A percentile compares a stretch with the other conserved stretches of the same genome.
phyloP scores from a whole-genome alignment of 2,113 vertebrate genomes.

The Nannospalax galili region DNA sequence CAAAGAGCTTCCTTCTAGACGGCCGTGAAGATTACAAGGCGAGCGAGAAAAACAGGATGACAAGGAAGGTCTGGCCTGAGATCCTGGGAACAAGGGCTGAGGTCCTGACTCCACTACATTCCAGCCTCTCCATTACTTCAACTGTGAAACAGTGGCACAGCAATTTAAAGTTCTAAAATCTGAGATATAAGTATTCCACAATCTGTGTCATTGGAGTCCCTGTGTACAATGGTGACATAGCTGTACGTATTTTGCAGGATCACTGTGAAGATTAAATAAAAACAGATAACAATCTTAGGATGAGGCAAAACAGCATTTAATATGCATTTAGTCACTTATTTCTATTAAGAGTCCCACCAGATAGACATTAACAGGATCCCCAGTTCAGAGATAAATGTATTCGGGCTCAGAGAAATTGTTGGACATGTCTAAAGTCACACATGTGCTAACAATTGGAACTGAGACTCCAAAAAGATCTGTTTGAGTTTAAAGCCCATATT shows the following conservation, averaged over 20 bases:
- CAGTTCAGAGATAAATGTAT: not conserved
- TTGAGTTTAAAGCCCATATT: not conserved
- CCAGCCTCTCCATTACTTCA: not conserved
- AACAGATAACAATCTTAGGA: not conserved
- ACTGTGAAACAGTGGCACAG: not conserved
- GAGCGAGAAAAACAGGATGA: not conserved
- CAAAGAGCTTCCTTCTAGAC: not conserved
- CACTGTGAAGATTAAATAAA: not conserved
- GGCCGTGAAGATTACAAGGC: not conserved
- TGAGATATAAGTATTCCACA: not conserved
- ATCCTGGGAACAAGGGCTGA: rapidly evolving
- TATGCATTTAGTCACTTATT: not conserved
- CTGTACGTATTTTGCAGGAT: not conserved
- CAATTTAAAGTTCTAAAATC: conserved; percentile 36
- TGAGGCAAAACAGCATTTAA: not conserved
- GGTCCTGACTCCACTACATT: not conserved
- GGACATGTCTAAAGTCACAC: not conserved
- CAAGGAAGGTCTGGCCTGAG: not conserved
- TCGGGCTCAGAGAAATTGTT: not conserved
- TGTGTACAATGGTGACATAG: not conserved
- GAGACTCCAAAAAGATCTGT: not conserved
- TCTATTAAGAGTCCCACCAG: not conserved
- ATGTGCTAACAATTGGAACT: not conserved
- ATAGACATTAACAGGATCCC: not conserved
- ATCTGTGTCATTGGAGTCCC: not conserved